These are phyloP conservation scores for Cryptus armator DNA, from an alignment of 2,888 invertebrate genomes.

Conservation along the genomic window DNA sequence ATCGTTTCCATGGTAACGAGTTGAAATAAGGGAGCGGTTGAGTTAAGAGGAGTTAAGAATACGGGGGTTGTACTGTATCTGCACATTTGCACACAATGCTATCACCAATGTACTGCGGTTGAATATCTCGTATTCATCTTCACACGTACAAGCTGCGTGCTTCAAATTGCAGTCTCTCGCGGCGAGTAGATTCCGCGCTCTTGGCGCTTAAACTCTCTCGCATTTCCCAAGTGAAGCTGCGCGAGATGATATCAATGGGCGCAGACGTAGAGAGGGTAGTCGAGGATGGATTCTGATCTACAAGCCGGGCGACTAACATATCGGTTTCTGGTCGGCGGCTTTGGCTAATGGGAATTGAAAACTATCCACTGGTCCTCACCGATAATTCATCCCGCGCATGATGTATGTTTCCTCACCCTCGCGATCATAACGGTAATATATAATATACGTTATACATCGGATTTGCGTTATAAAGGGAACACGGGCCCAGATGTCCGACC, in stretches of 20 bases:
- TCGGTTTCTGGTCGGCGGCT: constrained; percentile 82
- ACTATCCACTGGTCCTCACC: constrained; percentile 79
- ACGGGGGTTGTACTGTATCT: no score
- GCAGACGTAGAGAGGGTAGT: constrained; percentile 62
- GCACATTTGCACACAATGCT: no score
- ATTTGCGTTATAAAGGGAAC: not conserved
- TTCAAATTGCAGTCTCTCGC: no score
- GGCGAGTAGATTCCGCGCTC: no score
- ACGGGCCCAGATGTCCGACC: not conserved
- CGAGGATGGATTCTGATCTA: constrained; percentile 70
- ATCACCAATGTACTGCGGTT: no score
- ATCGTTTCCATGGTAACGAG: no score
- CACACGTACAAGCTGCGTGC: not conserved
- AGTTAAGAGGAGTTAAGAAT: no score
- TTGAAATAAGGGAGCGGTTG: no score
- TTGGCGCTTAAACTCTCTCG: no score
- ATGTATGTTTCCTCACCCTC: constrained; percentile 64
- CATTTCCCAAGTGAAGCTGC: no score
- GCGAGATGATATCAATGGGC: constrained; percentile 67
- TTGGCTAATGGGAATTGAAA: constrained; percentile 83
- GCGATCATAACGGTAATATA: constrained; percentile 1
- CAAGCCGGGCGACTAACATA: constrained; percentile 77
- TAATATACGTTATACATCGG: constrained; percentile 5
- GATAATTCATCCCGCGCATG: constrained; percentile 79
- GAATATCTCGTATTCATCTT: not conserved